phyloP scores from a whole-genome alignment of 2,113 vertebrate genomes.

The Ancistrus triradiatus region DNA sequence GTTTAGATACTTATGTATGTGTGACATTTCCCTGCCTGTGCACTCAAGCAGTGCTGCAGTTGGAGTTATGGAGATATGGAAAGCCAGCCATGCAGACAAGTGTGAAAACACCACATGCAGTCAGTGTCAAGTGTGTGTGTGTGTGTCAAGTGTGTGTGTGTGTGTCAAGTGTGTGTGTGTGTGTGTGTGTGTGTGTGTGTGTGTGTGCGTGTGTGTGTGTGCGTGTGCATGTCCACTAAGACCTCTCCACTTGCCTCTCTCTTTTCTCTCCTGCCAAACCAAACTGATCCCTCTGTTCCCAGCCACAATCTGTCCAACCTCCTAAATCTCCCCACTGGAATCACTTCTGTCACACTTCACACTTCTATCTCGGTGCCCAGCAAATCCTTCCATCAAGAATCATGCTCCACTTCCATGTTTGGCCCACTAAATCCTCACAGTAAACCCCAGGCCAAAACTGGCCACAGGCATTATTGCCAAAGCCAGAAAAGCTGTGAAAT shows the following conservation, averaged over 20 bases:
- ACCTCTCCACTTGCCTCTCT: neutral
- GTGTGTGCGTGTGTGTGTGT: too few relatives aligned
- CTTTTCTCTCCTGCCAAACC: slow-evolving; percentile 21
- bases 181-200: too few relatives aligned
- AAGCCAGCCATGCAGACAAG: slow-evolving; percentile 16
- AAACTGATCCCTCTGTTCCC: slow-evolving; percentile 25
- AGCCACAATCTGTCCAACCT: slow-evolving; percentile 23
- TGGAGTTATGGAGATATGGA: slow-evolving; percentile 35
- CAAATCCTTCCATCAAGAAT: slow-evolving; percentile 21
- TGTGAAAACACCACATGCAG: slow-evolving; percentile 17
- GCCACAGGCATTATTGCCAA: too few relatives aligned
- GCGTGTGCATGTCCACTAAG: slow-evolving; percentile 25
- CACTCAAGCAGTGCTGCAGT: slow-evolving; percentile 22
- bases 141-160: too few relatives aligned
- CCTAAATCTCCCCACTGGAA: slow-evolving; percentile 32
- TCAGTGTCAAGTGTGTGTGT: neutral
- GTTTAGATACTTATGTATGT: slow-evolving; percentile 15
- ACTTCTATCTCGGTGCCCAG: slow-evolving; percentile 14
- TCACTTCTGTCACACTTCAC: too few relatives aligned
- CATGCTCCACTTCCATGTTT: slow-evolving; percentile 15
- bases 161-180: too few relatives aligned
- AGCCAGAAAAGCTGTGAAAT: too few relatives aligned
- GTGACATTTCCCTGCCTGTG: slow-evolving; percentile 24
- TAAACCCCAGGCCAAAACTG: too few relatives aligned
- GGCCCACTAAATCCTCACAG: slow-evolving; percentile 23